Base-by-base conservation (phyloP, 2,888 invertebrate species). In the Stenodera caucasica region DNA sequence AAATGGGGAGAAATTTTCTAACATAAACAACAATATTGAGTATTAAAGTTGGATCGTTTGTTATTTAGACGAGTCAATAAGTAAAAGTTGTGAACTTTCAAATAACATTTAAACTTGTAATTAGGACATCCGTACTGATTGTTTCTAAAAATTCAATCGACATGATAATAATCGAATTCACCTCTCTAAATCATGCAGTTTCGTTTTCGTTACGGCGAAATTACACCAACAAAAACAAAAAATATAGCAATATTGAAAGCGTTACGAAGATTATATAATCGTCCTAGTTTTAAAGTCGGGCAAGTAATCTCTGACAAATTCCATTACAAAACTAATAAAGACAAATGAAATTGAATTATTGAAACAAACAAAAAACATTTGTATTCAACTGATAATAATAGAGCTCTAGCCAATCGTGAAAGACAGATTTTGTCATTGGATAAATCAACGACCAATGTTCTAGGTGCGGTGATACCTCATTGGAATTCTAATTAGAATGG, bases 161-260 rank as follows among this genome's bases (percentile, higher is more conserved):
- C 4, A 14, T 35, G 9, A 15, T 15, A 40, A 40, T 18, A 15
- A 40, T 9, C 8, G 9, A 40, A 40, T 9, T 40, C 18, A 11
- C 40, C 40, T 40, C 40, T 40, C 15, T 40, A 40, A 8, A 37
- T 15, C 14, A 15, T 37, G 15, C 14, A 14, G 6, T n/a, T 37
- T 9, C 37, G 37, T 3, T 18, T 40, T 9, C 9, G 21, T 40
- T 40, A 21, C 26, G 14, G 15, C n/a, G 30, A 26, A 45, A 53
- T 40, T 40, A 45, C 45, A 45, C 29, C 45, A 55, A 33, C 2
- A 26, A 26, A 26, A 26, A 26, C 26, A 26, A 26, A 26, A 52
- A 58, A 40, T 60, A 54, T 45, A 45, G 52, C 58, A 58, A 58
- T 61, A 61, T 58, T 56, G 62, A 62, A 62, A 62, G 62, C 56